These are phyloP conservation scores for Papilio polytes DNA, from an alignment of 1,140 invertebrate genomes.

Conservation along the genomic window DNA sequence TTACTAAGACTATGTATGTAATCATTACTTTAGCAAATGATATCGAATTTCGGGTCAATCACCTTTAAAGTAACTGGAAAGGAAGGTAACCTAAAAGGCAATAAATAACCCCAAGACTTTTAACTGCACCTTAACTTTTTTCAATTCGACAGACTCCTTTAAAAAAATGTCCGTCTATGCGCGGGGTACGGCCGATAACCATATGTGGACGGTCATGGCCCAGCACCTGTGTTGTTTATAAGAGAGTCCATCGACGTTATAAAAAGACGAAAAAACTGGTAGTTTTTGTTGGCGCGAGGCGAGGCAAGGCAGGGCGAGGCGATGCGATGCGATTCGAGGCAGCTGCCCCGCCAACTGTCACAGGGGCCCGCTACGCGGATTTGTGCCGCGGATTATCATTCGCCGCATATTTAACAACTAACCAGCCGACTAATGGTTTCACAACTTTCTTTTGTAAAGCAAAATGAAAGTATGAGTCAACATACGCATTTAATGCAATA, in stretches of 20 bases:
- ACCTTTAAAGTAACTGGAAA: slow-evolving; percentile 24
- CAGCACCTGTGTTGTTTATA: slow-evolving; percentile 83
- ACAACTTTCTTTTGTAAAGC: slow-evolving; percentile 20
- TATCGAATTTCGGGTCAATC: slow-evolving; percentile 38
- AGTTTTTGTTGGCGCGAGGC: slow-evolving; percentile 78
- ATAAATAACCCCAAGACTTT: slow-evolving; percentile 37
- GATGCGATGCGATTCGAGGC: slow-evolving; percentile 46
- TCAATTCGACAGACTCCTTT: slow-evolving; percentile 50
- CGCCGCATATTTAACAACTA: slow-evolving; percentile 63
- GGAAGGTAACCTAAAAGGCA: slow-evolving; percentile 16
- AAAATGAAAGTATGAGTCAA: slow-evolving; percentile 21
- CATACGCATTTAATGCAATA: neutral
- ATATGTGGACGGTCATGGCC: slow-evolving; percentile 78
- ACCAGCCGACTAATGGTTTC: slow-evolving; percentile 62
- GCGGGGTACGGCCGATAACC: slow-evolving; percentile 69
- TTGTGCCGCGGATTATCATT: slow-evolving; percentile 70
- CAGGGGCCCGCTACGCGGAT: slow-evolving; percentile 71
- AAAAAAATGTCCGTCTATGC: slow-evolving; percentile 61
- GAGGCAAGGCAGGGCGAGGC: slow-evolving; percentile 52
- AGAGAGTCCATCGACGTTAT: slow-evolving; percentile 79
- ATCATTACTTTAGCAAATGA: slow-evolving; percentile 2
- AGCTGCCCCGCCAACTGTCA: slow-evolving; percentile 81
- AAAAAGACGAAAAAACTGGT: slow-evolving; percentile 77
- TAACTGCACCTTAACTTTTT: slow-evolving; percentile 46
- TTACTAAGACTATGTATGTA: neutral